Conservation (phyloP, 2,888 invertebrate genomes). For the Caenorhabditis macrosperma region DNA sequence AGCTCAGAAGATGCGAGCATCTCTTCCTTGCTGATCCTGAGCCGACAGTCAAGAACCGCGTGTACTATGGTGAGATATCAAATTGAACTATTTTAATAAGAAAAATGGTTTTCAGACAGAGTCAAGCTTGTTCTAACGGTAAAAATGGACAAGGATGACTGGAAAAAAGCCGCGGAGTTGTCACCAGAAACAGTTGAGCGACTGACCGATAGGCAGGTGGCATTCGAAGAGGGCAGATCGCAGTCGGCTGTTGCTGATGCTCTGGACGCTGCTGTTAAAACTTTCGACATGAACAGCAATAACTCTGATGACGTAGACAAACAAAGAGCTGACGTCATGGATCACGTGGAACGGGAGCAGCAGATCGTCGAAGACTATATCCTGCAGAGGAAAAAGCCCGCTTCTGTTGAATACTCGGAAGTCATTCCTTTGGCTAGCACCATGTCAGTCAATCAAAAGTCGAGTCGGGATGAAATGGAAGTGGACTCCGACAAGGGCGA, state of each 20-base stretch:
- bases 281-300: background rate
- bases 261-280: background rate
- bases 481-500: background rate
- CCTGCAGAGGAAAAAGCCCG: background rate
- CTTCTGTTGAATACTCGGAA: background rate
- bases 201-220: background rate
- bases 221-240: background rate
- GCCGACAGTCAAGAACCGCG: too few relatives aligned
- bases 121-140: background rate
- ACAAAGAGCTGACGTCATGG: slow-evolving; percentile 5
- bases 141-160: background rate
- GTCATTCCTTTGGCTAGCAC: too few relatives aligned
- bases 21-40: too few relatives aligned
- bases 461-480: too few relatives aligned
- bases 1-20: too few relatives aligned
- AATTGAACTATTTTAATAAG: background rate
- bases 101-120: background rate
- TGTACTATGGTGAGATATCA: background rate
- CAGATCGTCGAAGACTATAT: slow-evolving; percentile 17
- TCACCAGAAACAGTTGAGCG: background rate
- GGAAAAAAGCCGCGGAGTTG: background rate
- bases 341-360: slow-evolving; percentile 20
- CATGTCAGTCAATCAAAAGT: background rate
- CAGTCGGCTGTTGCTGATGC: background rate
- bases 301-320: background rate